Evolutionary conservation across 1,140 invertebrate species (phyloP).

Genomic region (Bombyx mori): DNA sequence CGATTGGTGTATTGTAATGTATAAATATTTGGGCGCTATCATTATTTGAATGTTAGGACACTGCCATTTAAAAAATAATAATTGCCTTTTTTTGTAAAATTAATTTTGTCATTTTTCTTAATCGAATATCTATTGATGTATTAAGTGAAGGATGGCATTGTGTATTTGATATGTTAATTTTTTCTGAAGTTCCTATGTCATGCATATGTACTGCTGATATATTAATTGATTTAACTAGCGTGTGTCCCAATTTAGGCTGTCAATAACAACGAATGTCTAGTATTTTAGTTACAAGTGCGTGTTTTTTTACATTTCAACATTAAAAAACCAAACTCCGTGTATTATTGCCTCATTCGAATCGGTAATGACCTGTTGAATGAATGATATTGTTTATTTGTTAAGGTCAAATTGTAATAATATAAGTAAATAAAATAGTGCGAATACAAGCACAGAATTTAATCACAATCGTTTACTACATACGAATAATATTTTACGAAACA

Average conservation of each 20-base stretch:
- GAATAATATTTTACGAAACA: no score
- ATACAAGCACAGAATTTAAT: conserved; percentile 31
- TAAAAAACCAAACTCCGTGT: neutral
- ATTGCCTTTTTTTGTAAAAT: conserved; percentile 34
- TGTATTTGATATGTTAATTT: no score
- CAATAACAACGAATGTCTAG: conserved; percentile 64
- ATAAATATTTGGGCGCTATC: conserved; percentile 59
- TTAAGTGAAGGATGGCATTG: no score
- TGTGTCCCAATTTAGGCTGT: conserved; percentile 54
- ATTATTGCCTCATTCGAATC: no score
- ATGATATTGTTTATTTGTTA: no score
- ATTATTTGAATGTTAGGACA: conserved; percentile 60
- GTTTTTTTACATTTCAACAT: neutral
- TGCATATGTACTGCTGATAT: conserved; percentile 13
- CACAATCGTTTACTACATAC: conserved; percentile 20
- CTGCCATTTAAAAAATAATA: conserved; percentile 39
- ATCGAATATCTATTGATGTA: neutral
- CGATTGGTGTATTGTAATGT: conserved; percentile 46
- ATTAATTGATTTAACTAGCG: conserved; percentile 19
- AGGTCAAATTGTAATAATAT: no score
- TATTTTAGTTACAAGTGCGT: conserved; percentile 27
- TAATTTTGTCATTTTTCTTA: neutral
- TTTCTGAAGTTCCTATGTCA: no score
- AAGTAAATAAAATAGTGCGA: conserved; percentile 5
- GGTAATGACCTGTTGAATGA: no score